Base-by-base conservation (phyloP, 53 echinoderm and acorn worm species). In the Hippasteria phrygiana region DNA sequence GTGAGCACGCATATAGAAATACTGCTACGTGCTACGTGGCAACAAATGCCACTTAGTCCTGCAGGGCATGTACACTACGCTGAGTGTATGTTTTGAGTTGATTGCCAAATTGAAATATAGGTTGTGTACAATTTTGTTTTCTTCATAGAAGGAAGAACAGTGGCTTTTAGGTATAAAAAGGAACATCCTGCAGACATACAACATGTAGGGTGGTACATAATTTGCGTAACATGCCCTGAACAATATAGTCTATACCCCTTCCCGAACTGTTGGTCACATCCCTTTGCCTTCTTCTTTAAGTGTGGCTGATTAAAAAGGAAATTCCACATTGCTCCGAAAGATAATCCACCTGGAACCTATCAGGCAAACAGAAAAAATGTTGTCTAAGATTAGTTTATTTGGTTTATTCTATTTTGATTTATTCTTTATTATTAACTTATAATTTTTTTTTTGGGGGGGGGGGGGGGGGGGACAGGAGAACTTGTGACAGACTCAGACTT, bases 231-330 rank as follows among this genome's bases (percentile, higher is more conserved):
- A 33, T 64, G 64, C 29, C 64, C 64, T 27, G 64, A 64, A 64
- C 64, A 64, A 64, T 64, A 64, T 27, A 64, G 64, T 28, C 64
- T 28, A 64, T 64, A 64, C 29, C 64, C 64, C 64, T 64, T 64
- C 31, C 64, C 64, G 28, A 64, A 64, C 64, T 64, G 64, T 28
- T 33, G 27, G 64, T 64, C 64, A 64, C 64, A 64, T 64, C 64
- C 64, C 31, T 28, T 64, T 64, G 64, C 64, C 64, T 64, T 64
- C 64, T 64, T 29, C 20, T 64, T 28, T 28, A 64, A 64, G 13
- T 64, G 64, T 64, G 64, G 64, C 33, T 64, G 31, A 29, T 64
- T 64, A 9, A 64, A 26, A 6, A 64, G 64, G 13, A 64, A 64
- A 33, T 27, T 26, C 64, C 64, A 64, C 64, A 64, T 64, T 33